phyloP scores from a whole-genome alignment of 1,140 invertebrate genomes.

The Drosophila busckii region DNA sequence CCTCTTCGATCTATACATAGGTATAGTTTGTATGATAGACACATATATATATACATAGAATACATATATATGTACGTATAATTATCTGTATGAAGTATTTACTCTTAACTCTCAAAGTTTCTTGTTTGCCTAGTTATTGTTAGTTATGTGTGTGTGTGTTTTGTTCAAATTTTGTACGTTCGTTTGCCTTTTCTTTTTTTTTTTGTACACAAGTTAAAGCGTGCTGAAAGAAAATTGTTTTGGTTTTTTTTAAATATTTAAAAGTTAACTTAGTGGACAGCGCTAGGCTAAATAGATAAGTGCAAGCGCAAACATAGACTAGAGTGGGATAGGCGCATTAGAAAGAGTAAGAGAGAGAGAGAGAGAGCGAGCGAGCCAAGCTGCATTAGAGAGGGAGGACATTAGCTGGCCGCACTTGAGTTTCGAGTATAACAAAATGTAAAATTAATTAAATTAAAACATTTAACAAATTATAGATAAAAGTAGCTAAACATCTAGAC shows the following conservation, averaged over 20 bases:
- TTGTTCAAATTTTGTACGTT: constrained; percentile 27
- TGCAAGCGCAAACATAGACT: background rate
- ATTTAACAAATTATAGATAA: constrained; percentile 7
- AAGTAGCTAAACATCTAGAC: too few relatives aligned
- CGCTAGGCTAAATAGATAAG: too few relatives aligned
- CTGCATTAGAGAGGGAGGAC: background rate
- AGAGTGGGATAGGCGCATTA: too few relatives aligned
- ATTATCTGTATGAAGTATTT: too few relatives aligned
- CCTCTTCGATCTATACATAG: too few relatives aligned
- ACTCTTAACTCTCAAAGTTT: too few relatives aligned
- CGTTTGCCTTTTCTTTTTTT: constrained; percentile 50
- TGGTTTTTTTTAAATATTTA: constrained; percentile 19
- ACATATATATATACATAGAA: too few relatives aligned
- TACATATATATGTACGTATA: too few relatives aligned
- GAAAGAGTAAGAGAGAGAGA: background rate
- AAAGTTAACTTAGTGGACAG: too few relatives aligned
- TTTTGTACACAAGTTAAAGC: constrained; percentile 65
- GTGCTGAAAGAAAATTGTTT: constrained; percentile 65
- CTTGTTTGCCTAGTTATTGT: constrained; percentile 7
- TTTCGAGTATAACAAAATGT: too few relatives aligned
- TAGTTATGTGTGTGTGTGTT: constrained; percentile 39
- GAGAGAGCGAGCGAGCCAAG: background rate
- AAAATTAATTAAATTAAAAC: background rate
- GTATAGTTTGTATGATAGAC: too few relatives aligned
- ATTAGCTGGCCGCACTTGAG: too few relatives aligned